Conservation (phyloP, 2,888 invertebrate genomes). For the Ellobium chinense region DNA sequence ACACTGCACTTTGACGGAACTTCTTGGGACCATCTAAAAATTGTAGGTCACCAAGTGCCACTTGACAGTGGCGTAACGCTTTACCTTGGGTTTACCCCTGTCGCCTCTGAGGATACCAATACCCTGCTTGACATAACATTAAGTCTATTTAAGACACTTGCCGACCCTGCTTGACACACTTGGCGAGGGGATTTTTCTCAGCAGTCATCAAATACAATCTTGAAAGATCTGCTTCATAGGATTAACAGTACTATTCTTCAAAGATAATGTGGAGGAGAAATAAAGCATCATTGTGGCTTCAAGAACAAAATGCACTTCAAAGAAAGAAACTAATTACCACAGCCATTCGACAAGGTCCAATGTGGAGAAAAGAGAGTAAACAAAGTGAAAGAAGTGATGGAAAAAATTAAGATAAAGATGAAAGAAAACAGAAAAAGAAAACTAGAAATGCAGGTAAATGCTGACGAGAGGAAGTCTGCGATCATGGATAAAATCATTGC, state of each 20-base stretch:
- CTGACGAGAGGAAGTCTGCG: too few relatives aligned
- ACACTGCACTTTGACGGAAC: constrained; percentile 26
- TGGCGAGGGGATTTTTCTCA: background rate
- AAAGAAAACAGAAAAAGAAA: too few relatives aligned
- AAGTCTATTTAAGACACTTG: background rate
- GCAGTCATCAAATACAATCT: background rate
- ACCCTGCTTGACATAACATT: constrained; percentile 12
- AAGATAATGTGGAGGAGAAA: too few relatives aligned
- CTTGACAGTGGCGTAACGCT: background rate
- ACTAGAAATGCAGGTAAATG: too few relatives aligned
- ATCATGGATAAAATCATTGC: too few relatives aligned
- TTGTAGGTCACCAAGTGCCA: constrained; percentile 5
- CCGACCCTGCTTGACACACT: background rate
- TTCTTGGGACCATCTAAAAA: constrained; percentile 11
- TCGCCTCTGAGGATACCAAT: constrained; percentile 20
- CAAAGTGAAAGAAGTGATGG: too few relatives aligned
- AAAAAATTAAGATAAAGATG: too few relatives aligned
- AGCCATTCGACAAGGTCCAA: too few relatives aligned
- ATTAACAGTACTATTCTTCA: constrained; percentile 21
- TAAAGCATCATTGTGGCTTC: too few relatives aligned
- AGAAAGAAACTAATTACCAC: too few relatives aligned
- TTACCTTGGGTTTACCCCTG: constrained; percentile 6
- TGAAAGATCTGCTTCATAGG: background rate
- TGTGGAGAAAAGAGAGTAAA: too few relatives aligned
- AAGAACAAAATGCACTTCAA: too few relatives aligned